Evolutionary conservation across 1,140 invertebrate species (phyloP).

Genomic region (Calycopis cecrops): DNA sequence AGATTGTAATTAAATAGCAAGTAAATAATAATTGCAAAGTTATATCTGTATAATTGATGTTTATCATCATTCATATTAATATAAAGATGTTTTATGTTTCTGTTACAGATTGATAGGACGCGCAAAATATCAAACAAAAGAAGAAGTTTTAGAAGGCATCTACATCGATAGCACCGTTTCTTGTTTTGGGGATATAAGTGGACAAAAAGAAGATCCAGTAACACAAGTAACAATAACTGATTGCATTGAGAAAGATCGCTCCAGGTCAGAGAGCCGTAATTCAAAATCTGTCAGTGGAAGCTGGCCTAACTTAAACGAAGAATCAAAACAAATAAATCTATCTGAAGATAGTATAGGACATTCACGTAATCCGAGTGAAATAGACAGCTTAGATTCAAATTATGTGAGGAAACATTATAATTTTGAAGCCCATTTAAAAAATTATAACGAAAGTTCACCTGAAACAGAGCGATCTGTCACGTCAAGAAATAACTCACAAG

Average conservation of each 20-base stretch:
- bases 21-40: too few relatives aligned
- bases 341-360: constrained; percentile 67
- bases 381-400: constrained; percentile 80
- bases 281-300: constrained; percentile 60
- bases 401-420: constrained; percentile 77
- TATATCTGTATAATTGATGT: too few relatives aligned
- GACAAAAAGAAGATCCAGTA: constrained; percentile 52
- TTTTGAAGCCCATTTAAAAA: constrained; percentile 65
- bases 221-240: constrained; percentile 20
- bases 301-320: constrained; percentile 66
- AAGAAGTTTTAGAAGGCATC: constrained; percentile 71
- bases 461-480: constrained; percentile 53
- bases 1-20: too few relatives aligned
- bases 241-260: constrained; percentile 24
- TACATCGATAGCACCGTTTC: constrained; percentile 71
- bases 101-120: constrained; percentile 63
- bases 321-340: constrained; percentile 54
- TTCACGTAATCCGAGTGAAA: constrained; percentile 75
- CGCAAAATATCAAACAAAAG: constrained; percentile 71
- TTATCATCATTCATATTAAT: background rate
- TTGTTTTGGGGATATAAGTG: constrained; percentile 70
- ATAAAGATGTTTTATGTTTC: constrained; percentile 18
- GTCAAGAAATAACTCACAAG: constrained; percentile 50
- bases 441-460: constrained; percentile 67
- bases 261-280: constrained; percentile 48